These are phyloP conservation scores for Acanthaster planci DNA, from an alignment of 35 echinoderm and acorn worm species.

Conservation along the genomic window DNA sequence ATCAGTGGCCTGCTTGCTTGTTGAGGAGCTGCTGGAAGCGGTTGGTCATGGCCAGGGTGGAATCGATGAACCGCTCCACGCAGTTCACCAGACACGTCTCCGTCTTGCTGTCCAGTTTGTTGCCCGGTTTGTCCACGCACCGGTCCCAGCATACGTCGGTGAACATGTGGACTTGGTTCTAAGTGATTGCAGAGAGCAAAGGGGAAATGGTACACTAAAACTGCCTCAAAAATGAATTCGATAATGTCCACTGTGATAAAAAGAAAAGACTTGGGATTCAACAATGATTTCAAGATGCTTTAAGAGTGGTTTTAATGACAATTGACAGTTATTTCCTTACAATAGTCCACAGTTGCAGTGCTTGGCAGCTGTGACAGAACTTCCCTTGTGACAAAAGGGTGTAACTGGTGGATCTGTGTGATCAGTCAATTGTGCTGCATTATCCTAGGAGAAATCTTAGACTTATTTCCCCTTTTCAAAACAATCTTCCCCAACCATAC, in stretches of 20 bases:
- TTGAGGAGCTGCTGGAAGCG: slow-evolving; percentile 75
- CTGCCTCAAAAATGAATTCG: background rate
- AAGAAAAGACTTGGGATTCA: background rate
- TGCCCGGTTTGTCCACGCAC: slow-evolving; percentile 85
- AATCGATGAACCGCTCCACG: slow-evolving; percentile 98
- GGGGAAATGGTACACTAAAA: background rate
- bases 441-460: no score
- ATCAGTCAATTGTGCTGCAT: no score
- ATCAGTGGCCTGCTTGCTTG: slow-evolving; percentile 57
- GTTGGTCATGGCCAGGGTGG: slow-evolving; percentile 76
- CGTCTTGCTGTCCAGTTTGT: slow-evolving; percentile 84
- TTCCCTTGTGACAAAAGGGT: no score
- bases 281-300: no score
- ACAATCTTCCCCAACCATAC: no score
- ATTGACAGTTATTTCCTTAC: no score
- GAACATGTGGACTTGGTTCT: slow-evolving; percentile 81
- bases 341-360: no score
- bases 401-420: no score
- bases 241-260: background rate
- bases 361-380: no score
- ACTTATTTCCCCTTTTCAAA: no score
- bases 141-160: slow-evolving; percentile 94
- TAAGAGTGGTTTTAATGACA: no score
- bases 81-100: slow-evolving; percentile 88
- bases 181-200: background rate